Evolutionary conservation across 2,888 invertebrate genomes (phyloP).

Genomic region (Chymomyza caudatula): DNA sequence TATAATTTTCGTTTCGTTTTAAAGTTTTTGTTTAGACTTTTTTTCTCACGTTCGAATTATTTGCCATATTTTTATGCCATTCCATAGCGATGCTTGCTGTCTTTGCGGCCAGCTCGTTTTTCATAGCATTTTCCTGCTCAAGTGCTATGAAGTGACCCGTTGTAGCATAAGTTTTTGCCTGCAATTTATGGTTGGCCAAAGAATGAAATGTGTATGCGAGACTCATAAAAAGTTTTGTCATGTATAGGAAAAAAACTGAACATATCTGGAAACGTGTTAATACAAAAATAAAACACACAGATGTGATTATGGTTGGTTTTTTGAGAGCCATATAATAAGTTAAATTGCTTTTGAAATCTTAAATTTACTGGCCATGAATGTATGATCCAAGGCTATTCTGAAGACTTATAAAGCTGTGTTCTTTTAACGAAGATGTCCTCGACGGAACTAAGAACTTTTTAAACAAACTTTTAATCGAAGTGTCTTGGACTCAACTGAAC

Average conservation of each 20-base stretch:
- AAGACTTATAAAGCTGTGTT: not conserved
- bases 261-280: conserved; percentile 22
- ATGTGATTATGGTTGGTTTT: not conserved
- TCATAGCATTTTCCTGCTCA: conserved; percentile 21
- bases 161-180: conserved; percentile 50
- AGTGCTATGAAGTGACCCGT: conserved; percentile 50
- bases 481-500: too few species aligned
- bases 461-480: not conserved
- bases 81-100: conserved; percentile 5
- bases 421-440: not conserved
- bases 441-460: not conserved
- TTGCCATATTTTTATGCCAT: conserved; percentile 54
- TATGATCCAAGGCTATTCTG: not conserved
- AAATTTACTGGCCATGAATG: not conserved
- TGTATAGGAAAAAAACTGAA: conserved; percentile 9
- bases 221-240: conserved; percentile 25
- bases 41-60: conserved; percentile 32
- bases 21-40: conserved; percentile 42
- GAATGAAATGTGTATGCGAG: not conserved
- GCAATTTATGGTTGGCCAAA: conserved; percentile 39
- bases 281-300: conserved; percentile 19
- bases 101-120: conserved; percentile 30
- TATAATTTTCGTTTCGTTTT: conserved; percentile 70
- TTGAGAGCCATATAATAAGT: not conserved
- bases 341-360: not conserved